Percentiles rank a stretch among this genome's conserved stretches.
These are phyloP conservation scores for Amorpha juglandis DNA, from an alignment of 2,888 invertebrate genomes.

Conservation along the genomic window DNA sequence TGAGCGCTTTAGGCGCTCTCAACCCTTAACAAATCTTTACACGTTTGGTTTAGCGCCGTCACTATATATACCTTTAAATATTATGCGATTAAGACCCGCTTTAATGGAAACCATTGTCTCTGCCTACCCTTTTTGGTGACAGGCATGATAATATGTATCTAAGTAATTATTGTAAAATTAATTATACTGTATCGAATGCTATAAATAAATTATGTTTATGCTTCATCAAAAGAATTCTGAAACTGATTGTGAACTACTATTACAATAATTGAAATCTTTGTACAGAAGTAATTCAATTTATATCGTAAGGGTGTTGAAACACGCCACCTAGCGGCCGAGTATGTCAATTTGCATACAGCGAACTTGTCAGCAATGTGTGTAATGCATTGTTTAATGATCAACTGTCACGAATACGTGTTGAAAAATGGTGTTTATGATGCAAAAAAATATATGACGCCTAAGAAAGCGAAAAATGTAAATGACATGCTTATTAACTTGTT, in stretches of 20 bases:
- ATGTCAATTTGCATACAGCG: conserved; percentile 19
- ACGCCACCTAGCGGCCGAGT: conserved; percentile 11
- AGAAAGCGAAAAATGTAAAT: conserved; percentile 11
- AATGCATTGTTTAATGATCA: conserved; percentile 16
- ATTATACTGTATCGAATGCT: too few relatives aligned
- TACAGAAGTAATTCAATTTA: not conserved
- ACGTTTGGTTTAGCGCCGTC: too few relatives aligned
- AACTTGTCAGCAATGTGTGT: conserved; percentile 21
- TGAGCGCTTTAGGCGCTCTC: too few relatives aligned
- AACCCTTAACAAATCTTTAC: too few relatives aligned
- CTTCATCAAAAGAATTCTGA: not conserved
- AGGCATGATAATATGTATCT: too few relatives aligned
- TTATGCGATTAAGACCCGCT: too few relatives aligned
- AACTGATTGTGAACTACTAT: not conserved
- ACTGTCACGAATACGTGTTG: conserved; percentile 21
- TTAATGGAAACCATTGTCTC: too few relatives aligned
- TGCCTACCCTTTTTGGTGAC: too few relatives aligned
- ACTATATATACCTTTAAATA: too few relatives aligned
- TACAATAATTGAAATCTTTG: not conserved
- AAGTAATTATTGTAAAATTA: too few relatives aligned
- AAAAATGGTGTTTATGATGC: conserved; percentile 23
- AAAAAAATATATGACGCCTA: conserved; percentile 18
- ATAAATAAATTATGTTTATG: too few relatives aligned
- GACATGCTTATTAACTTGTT: not conserved
- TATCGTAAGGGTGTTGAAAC: not conserved